Conservation (phyloP, 2,113 vertebrate species). For the Ciconia boyciana region DNA sequence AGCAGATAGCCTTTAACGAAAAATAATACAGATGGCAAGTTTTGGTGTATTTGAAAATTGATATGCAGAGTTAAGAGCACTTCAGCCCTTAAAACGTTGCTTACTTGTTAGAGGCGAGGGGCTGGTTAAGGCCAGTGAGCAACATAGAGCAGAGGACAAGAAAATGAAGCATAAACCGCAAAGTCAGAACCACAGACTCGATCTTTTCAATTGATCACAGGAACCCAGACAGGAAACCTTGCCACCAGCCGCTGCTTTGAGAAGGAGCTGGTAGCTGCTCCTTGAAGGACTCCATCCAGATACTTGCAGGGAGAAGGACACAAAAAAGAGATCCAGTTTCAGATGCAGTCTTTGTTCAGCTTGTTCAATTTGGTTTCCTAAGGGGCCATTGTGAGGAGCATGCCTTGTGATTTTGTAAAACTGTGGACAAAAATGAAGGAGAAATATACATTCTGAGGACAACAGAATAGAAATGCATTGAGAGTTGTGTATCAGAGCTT, state of each 20-base stretch:
- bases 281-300: not conserved
- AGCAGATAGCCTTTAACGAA: not conserved
- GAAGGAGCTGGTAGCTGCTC: not conserved
- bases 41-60: not conserved
- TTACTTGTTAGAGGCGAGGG: not conserved
- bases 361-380: not conserved
- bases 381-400: no score
- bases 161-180: not conserved
- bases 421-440: not conserved
- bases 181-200: not conserved
- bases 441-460: not conserved
- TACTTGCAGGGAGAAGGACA: not conserved
- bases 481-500: not conserved
- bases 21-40: not conserved
- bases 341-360: not conserved
- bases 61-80: not conserved
- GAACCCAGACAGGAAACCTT: not conserved
- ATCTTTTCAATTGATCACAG: not conserved
- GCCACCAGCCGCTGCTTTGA: not conserved
- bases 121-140: not conserved
- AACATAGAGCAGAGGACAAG: not conserved
- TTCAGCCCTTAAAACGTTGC: not conserved
- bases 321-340: not conserved
- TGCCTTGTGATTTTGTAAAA: no score
- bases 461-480: not conserved